Conservation (phyloP, 2,113 vertebrate species). For the Microtus montanus region DNA sequence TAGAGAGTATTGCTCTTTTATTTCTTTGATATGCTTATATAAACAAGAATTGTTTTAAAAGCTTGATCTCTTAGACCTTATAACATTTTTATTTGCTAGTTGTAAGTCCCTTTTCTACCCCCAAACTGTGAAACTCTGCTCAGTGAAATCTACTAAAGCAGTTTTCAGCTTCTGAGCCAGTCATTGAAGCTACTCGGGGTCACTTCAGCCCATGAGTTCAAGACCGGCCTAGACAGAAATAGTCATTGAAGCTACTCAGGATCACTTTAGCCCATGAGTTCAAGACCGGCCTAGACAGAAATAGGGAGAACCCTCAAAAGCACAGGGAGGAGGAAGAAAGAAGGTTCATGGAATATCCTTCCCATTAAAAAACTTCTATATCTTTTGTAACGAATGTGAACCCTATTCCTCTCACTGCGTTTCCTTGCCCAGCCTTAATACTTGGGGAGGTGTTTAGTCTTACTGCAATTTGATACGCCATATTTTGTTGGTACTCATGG, state of each 20-base stretch:
- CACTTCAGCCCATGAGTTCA: not conserved
- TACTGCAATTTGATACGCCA: not conserved
- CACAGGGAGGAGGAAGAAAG: not conserved
- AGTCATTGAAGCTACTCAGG: not conserved
- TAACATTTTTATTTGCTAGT: constrained; percentile 41
- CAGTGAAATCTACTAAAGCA: not conserved
- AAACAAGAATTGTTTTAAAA: not conserved
- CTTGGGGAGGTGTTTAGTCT: not conserved
- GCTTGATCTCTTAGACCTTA: constrained; percentile 2
- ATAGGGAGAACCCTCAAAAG: not conserved
- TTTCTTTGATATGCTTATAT: constrained; percentile 18
- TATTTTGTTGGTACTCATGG: not conserved
- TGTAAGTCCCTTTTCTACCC: not conserved
- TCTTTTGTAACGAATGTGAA: not conserved
- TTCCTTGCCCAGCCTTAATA: not conserved
- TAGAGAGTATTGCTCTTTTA: not conserved
- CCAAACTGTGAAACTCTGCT: constrained; percentile 31
- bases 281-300: not conserved
- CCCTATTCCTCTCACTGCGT: not conserved
- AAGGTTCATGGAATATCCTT: not conserved
- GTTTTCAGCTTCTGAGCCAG: not conserved
- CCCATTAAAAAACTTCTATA: constrained; percentile 1
- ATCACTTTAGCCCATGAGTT: not conserved
- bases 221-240: not conserved
- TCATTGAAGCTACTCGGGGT: not conserved